A percentile compares a stretch with the other conserved stretches of the same genome.
Conservation (phyloP, 2,113 vertebrate genomes). For the Syngnathus scovelli region DNA sequence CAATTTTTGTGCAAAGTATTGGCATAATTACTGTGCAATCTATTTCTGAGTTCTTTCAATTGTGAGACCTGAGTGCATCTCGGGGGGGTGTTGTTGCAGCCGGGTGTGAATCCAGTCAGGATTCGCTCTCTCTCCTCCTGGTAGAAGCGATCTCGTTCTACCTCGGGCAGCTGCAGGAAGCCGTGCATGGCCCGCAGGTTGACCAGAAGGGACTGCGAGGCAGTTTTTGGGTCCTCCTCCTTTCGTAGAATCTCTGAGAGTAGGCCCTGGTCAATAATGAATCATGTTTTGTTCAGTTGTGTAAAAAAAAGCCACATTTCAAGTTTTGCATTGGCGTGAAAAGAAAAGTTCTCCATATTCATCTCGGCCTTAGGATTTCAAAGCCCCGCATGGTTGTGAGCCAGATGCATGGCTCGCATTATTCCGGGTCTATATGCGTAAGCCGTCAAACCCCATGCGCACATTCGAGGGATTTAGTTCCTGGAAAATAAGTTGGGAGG, state of each 20-base stretch:
- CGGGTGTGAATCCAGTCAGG: constrained; percentile 84
- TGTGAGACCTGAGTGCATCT: constrained; percentile 82
- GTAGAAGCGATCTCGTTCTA: constrained; percentile 92
- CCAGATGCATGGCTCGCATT: constrained; percentile 18
- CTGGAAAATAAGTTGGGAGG: constrained; percentile 27
- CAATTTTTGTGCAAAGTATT: background rate
- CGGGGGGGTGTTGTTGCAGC: constrained; percentile 85
- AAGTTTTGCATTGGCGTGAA: background rate
- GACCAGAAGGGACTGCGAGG: constrained; percentile 95
- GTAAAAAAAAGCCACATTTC: background rate
- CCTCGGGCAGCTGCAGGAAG: constrained; percentile 95
- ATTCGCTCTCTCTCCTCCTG: constrained; percentile 97
- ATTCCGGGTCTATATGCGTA: constrained; percentile 26
- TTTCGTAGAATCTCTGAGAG: constrained; percentile 97
- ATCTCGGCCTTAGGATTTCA: constrained; percentile 22
- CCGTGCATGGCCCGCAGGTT: constrained; percentile 97
- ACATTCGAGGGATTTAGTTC: constrained; percentile 27
- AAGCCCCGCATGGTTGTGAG: constrained; percentile 10
- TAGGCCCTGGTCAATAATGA: constrained; percentile 76
- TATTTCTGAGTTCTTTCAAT: background rate
- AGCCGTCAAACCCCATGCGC: constrained; percentile 26
- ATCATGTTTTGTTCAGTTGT: too few species aligned
- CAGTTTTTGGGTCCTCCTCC: constrained; percentile 96
- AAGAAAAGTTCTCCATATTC: constrained; percentile 1
- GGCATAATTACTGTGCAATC: background rate